Evolutionary conservation across 2,113 vertebrate genomes (phyloP), one percentile per base, ranked within the genome.

Genomic region (Paralichthys olivaceus): DNA sequence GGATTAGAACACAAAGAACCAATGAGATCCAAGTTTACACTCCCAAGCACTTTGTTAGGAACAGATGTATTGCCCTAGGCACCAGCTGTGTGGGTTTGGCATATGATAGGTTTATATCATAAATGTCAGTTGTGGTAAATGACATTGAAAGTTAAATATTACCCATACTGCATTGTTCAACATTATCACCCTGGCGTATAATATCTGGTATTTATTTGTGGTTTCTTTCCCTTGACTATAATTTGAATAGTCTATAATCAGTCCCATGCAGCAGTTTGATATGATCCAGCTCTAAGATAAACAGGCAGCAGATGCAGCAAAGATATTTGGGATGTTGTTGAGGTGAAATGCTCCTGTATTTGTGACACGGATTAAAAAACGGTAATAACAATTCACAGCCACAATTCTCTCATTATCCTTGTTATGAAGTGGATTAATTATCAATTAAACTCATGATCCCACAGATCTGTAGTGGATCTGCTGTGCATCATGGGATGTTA

Each of bases 391-490:
- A 90, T 90, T 89, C 85, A 87, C 85, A 88, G 81, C 74, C 75
- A 69, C 79, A 72, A 47, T 91, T 75, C 69, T 87, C 71, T 89
- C 73, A 77, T 87, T 81, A 86, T 89, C 87, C 28, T 77, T 81
- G 81, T 95, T 93, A 87, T 89, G 84, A 89, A 86, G 85, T 74
- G 80, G 89, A 90, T 92, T 91, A 90, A 89, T 90, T 91, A 91
- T 89, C 84, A 93, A 92, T 93, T 89, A 91, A 92, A 89, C 78
- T 71, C 79, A 59, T 85, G 77, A 89, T 90, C 82, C 87, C 19
- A 32, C 65, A 84, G 81, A 91, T 92, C 77, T 89, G 71, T 54
- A 59, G 69, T 53, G 69, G 81, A 84, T 91, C 79, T 71, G 71
- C 63, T 45, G 54, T 56, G 70, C 79, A 71, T 83, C 79, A 37